Base-by-base conservation (phyloP, 2,797 vertebrate genomes). In the Phoeniculus purpureus region DNA sequence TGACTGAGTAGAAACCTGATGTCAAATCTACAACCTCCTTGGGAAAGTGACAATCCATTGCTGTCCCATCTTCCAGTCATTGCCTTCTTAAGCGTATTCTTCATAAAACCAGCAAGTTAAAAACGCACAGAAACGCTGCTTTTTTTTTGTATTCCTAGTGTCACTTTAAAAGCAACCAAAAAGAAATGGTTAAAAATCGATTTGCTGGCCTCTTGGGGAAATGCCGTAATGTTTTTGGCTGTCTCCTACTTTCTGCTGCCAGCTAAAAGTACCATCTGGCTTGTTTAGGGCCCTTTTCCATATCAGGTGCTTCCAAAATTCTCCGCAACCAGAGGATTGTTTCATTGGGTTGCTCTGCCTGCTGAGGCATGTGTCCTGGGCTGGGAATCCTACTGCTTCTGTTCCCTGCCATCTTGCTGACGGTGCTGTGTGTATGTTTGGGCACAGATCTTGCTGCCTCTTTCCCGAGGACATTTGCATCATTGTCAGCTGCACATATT, bases 191-290 rank as follows among this genome's bases (percentile, higher is more conserved):
- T 96, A 92, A 96, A 93, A 95, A 94, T 93, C 87, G 93, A 95
- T 96, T 94, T 92, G 94, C 93, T 94, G 93, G 94, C 95, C 96
- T 96, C 95, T 96, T 94, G 94, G 94, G 96, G 94, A 79, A 95
- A 96, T 96, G 95, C 91, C 89, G 94, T 95, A 93, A 96, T 96
- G 94, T 93, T 95, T 96, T 95, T 95, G 94, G 94, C 94, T 94
- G 94, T 94, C 87, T 96, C 90, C 92, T 94, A 85, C 81, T 96
- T 92, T 90, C 94, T 84, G 93, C 93, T 96, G 94, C 95, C 96
- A 96, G 92, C 94, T 90, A 93, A 90, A 96, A 96, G 94, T 92
- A 95, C 94, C 94, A 96, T 94, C 94, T 96, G 93, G 93, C 94
- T 95, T 92, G 90, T 94, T 95, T 89, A 86, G 95, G 89, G 93